These are phyloP conservation scores for Habrosyne pyritoides DNA, from an alignment of 2,888 invertebrate species.

Conservation along the genomic window DNA sequence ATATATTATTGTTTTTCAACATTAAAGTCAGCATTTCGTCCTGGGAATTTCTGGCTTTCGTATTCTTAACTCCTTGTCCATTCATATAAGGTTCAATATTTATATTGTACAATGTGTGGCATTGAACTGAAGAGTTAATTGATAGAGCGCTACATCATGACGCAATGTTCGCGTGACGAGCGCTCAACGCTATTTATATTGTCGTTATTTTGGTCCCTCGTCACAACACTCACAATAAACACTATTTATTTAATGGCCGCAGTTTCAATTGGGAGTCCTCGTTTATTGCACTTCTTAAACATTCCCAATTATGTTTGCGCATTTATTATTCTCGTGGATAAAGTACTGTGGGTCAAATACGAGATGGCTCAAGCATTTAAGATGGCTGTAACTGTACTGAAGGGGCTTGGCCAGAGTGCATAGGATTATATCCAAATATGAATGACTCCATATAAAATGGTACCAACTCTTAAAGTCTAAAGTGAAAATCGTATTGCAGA, in stretches of 20 bases:
- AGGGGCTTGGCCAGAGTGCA: no score
- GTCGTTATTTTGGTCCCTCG: background rate
- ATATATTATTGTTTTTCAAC: no score
- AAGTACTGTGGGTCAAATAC: no score
- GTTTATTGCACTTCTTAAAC: background rate
- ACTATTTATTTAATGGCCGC: background rate
- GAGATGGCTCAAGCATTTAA: no score
- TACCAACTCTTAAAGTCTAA: no score
- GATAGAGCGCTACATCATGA: background rate
- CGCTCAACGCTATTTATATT: background rate
- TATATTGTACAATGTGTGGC: background rate
- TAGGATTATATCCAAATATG: no score
- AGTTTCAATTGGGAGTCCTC: background rate
- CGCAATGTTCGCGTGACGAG: background rate
- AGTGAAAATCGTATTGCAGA: no score
- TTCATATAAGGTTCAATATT: background rate
- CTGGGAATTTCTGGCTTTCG: no score
- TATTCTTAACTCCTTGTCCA: no score
- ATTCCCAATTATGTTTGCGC: background rate
- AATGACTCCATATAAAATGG: no score
- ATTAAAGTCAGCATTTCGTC: no score
- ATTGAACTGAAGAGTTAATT: background rate
- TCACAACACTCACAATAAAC: background rate
- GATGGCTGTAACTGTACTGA: no score
- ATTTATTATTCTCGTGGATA: background rate